These are phyloP conservation scores for Acanthis flammea DNA, from an alignment of 2,797 vertebrate species.

Conservation along the genomic window DNA sequence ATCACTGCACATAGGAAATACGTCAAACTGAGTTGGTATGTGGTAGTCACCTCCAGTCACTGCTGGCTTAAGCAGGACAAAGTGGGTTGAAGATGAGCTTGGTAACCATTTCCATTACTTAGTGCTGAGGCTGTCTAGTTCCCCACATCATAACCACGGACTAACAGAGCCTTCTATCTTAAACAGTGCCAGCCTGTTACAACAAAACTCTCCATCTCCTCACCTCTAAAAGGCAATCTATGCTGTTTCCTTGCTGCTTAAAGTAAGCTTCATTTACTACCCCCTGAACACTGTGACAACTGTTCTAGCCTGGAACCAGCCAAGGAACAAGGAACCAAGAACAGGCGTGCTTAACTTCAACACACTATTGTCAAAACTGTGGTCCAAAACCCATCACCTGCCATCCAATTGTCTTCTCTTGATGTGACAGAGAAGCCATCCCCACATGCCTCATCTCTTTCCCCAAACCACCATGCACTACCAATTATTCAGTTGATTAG, in stretches of 20 bases:
- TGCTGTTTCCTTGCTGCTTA: neutral
- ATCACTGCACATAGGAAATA: neutral
- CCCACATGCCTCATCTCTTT: neutral
- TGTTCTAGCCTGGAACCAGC: neutral
- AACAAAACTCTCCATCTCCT: neutral
- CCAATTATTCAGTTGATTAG: neutral
- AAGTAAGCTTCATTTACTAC: neutral
- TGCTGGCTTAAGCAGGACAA: neutral
- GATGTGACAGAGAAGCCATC: neutral
- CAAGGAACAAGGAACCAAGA: neutral
- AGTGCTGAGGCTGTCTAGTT: neutral
- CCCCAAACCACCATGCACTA: neutral
- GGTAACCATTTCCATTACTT: constrained; percentile 27
- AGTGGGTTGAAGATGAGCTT: neutral
- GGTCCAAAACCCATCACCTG: neutral
- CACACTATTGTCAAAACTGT: neutral
- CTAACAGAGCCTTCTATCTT: neutral
- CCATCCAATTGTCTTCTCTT: neutral
- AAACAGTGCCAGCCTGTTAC: neutral
- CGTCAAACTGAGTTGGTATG: neutral
- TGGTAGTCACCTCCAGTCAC: neutral
- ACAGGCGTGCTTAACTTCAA: neutral
- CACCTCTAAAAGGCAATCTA: neutral
- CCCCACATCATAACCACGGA: neutral
- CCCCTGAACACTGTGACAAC: neutral